Base-by-base conservation (phyloP, 2,888 invertebrate species). In the Hymenopus coronatus region DNA sequence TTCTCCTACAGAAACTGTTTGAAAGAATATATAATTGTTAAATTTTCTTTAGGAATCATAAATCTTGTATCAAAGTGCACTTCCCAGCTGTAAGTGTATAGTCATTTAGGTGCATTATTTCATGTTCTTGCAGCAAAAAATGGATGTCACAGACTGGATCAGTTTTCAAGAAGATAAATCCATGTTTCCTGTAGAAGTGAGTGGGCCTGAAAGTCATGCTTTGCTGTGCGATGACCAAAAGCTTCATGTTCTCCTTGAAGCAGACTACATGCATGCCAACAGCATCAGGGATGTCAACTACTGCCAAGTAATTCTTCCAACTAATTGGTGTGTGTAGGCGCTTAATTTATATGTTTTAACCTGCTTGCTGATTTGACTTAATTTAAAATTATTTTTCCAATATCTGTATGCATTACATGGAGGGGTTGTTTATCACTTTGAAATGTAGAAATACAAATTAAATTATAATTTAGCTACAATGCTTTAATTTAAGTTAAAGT, bases 91-190 rank as follows among this genome's bases (percentile, higher is more conserved):
- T 27, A 83, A 15, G 12, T 83, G 25, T 4, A 25, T 33, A 40
- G 28, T 84, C 9, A 33, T 33, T 33, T 33, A 33, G 40, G 12
- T 40, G 40, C 40, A 12, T 46, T n/a, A 27, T 9, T 28, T 89
- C 88, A 89, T 89, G 30, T 88, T 83, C 89, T 91, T 91, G 14
- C 91, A 94, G 94, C 94, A 94, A 94, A 92, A 92, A 89, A 91
- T 94, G 89, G 93, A 93, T 90, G 92, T 93, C n/a, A 93, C 92
- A 25, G 91, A 92, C 88, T 94, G 94, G 94, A 92, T 94, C 88
- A 91, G 91, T 20, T 94, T 93, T 91, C 92, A 93, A 8, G 91
- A 89, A 88, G 93, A 93, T 84, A 92, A 92, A 90, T 92, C 93
- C 12, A 91, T 92, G 70, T 93, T 94, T 90, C 94, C 94, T 12